Base-by-base conservation (phyloP, 2,888 invertebrate genomes). In the Heliconius hortense region DNA sequence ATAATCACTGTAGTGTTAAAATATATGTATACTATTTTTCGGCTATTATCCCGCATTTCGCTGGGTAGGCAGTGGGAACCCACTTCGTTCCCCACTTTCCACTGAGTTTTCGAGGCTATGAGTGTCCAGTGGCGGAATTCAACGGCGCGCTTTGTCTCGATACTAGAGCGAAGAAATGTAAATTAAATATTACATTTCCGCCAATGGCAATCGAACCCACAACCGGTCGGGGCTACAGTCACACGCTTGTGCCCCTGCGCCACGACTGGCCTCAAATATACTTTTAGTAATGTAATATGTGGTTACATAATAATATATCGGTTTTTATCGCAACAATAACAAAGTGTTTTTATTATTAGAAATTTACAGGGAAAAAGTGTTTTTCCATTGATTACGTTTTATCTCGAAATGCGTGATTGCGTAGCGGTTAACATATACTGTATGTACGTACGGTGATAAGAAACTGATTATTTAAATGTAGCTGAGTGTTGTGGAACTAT, bases 311-410 rank as follows among this genome's bases (percentile, higher is more conserved):
- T 48, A 26, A 62, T 28, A 28, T 62, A 62, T 62, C 26, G 60
- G 7, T 35, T 56, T 70, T 70, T 70, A 70, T 70, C 60, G 21
- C n/a, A 1, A 71, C 70, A 71, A 71, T 60, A 71, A 71, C 60
- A 71, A 39, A 71, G 21, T 60, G 60, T 35, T 74, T 35, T 26
- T 26, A 24, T 62, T 69, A 74, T 74, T 48, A 31, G 70, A 43
- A 74, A 74, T 56, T 26, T 64, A 64, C 70, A 53, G 56, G 28
- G 69, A 70, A 53, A 68, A 59, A 48, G 56, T 70, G 59, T 74
- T 74, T 74, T 64, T 70, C 56, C 63, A 74, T 74, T 69, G 74
- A 74, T 74, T 70, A 70, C 56, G 63, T 70, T 74, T 74, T 70
- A 74, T 74, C 70, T 74, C 62, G 53, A 62, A 69, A 53, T 63